Conservation (phyloP, 2,113 vertebrate genomes). For the Pelecanus crispus region DNA sequence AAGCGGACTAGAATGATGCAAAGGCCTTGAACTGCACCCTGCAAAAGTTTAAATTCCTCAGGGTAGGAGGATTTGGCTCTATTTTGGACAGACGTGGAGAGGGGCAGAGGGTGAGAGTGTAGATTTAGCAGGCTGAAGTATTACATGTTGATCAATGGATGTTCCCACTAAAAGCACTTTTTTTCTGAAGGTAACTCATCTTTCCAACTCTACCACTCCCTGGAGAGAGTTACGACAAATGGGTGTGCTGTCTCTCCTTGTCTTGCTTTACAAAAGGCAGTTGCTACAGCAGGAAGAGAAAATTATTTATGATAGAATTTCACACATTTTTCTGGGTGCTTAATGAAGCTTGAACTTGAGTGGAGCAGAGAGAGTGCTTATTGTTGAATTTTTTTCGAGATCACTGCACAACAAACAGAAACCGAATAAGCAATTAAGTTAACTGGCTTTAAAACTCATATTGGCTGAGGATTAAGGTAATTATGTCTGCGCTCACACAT, state of each 20-base stretch:
- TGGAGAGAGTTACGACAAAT: not conserved
- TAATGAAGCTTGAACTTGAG: conserved; percentile 54
- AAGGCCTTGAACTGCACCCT: not conserved
- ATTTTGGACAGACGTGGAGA: not conserved
- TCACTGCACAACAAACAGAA: conserved; percentile 57
- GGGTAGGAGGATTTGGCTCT: not conserved
- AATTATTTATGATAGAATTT: conserved; percentile 27
- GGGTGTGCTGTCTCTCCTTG: not conserved
- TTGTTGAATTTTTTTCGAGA: conserved; percentile 31
- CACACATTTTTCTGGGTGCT: conserved; percentile 26
- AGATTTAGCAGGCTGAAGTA: not conserved
- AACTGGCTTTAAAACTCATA: conserved; percentile 52
- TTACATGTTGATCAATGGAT: not conserved
- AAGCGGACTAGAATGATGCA: not conserved
- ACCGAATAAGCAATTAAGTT: conserved; percentile 51
- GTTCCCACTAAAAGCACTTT: not conserved
- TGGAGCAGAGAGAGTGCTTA: conserved; percentile 1
- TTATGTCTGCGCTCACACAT: conserved; percentile 17
- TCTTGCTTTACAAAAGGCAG: not conserved
- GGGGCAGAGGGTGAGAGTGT: not conserved
- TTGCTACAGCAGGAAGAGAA: not conserved
- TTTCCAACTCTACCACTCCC: not conserved
- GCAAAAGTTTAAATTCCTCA: not conserved
- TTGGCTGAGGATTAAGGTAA: conserved; percentile 50
- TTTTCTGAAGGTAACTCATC: not conserved